These are phyloP conservation scores for Scaptodrosophila latifasciaeformis DNA, from an alignment of 2,888 invertebrate species.

Conservation along the genomic window DNA sequence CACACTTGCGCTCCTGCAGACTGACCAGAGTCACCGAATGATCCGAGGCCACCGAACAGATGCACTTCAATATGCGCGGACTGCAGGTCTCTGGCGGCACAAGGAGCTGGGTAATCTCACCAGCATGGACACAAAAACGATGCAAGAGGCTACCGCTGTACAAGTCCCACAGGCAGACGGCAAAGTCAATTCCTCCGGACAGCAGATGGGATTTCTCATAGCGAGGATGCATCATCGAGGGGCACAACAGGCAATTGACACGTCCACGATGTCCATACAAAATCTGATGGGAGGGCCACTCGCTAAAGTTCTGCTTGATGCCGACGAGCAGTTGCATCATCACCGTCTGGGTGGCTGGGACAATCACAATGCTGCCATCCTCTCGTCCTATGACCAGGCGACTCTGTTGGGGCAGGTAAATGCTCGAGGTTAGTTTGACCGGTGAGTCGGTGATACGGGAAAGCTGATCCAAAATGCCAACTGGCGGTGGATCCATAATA, in stretches of 20 bases:
- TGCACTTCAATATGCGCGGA: conserved; percentile 92
- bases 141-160: conserved; percentile 92
- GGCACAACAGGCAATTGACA: conserved; percentile 96
- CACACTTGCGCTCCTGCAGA: conserved; percentile 90
- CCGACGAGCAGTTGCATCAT: conserved; percentile 94
- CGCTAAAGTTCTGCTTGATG: conserved; percentile 83
- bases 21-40: conserved; percentile 97
- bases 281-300: conserved; percentile 93
- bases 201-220: conserved; percentile 93
- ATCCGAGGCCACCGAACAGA: conserved; percentile 97
- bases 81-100: conserved; percentile 95
- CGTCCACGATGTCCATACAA: conserved; percentile 92
- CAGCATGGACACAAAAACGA: conserved; percentile 98
- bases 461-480: conserved; percentile 93
- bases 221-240: conserved; percentile 89
- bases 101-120: conserved; percentile 94
- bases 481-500: conserved; percentile 89
- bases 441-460: conserved; percentile 83
- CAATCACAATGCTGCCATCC: conserved; percentile 96
- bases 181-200: conserved; percentile 98
- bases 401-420: conserved; percentile 95
- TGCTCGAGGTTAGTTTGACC: conserved; percentile 92
- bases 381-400: conserved; percentile 95
- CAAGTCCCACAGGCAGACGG: conserved; percentile 95
- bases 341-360: conserved; percentile 96